Conservation (phyloP, 2,888 invertebrate species). For the Ochlodes sylvanus region DNA sequence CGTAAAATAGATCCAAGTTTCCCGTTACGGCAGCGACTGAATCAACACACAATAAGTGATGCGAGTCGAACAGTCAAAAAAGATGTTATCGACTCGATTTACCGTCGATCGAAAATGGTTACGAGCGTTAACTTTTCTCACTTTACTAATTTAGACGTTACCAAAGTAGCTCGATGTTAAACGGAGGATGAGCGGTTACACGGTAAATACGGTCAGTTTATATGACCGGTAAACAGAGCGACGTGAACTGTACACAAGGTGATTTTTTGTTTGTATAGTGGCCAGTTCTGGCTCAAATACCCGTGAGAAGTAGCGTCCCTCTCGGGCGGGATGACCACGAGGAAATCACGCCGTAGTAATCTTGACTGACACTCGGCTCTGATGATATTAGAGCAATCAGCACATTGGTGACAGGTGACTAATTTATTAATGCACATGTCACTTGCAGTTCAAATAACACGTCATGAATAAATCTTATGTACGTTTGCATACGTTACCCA, state of each 20-base stretch:
- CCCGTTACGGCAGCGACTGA: conserved; percentile 67
- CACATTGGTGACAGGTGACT: conserved; percentile 61
- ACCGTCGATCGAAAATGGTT: conserved; percentile 75
- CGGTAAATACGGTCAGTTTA: conserved; percentile 79
- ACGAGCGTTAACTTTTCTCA: conserved; percentile 82
- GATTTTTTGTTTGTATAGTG: conserved; percentile 79
- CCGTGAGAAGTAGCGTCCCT: conserved; percentile 76
- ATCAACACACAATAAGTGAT: conserved; percentile 76
- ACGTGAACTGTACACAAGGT: conserved; percentile 83
- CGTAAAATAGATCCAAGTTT: conserved; percentile 67
- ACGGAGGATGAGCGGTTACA: conserved; percentile 77
- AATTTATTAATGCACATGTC: conserved; percentile 56
- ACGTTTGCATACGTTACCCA: not conserved
- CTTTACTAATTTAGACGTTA: conserved; percentile 83
- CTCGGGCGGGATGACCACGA: conserved; percentile 49
- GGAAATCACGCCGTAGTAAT: conserved; percentile 58
- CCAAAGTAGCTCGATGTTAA: conserved; percentile 81
- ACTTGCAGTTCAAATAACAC: conserved; percentile 2
- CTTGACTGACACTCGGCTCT: conserved; percentile 71
- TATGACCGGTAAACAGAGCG: conserved; percentile 77
- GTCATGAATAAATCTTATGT: not conserved
- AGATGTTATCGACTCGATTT: conserved; percentile 80
- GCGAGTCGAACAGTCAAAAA: conserved; percentile 68
- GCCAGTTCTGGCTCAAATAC: conserved; percentile 76
- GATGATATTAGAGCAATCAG: conserved; percentile 59